These are phyloP conservation scores for Scylla paramamosain DNA, from an alignment of 1,140 invertebrate genomes.

Conservation along the genomic window DNA sequence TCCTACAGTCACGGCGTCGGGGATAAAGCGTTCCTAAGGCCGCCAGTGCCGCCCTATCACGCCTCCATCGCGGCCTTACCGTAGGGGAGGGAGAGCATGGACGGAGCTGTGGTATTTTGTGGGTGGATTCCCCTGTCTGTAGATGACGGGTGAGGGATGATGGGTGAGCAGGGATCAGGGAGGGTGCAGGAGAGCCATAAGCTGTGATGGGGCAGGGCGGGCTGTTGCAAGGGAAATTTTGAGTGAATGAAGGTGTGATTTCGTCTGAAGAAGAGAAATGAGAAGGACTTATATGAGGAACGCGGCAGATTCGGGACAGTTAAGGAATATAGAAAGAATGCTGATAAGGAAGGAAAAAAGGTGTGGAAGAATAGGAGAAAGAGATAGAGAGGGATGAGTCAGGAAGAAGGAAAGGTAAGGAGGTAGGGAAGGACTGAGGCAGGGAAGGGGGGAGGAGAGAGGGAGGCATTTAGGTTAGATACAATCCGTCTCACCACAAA, in stretches of 20 bases:
- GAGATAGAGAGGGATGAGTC: background rate
- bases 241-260: background rate
- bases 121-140: background rate
- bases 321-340: conserved; percentile 12
- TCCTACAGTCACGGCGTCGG: background rate
- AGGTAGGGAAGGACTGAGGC: too few species aligned
- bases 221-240: conserved; percentile 12
- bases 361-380: background rate
- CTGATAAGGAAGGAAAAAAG: background rate
- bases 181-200: background rate
- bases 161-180: background rate
- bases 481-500: conserved; percentile 3
- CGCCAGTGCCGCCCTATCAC: background rate
- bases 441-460: background rate
- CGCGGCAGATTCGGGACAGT: background rate
- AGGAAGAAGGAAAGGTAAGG: too few species aligned
- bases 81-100: background rate
- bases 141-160: background rate
- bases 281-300: background rate
- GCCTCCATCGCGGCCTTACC: background rate
- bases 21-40: conserved; percentile 2
- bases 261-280: background rate
- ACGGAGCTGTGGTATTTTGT: background rate
- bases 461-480: background rate
- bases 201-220: background rate